Base-by-base conservation (phyloP, 2,888 invertebrate genomes). In the Sceliomorpha sp. region DNA sequence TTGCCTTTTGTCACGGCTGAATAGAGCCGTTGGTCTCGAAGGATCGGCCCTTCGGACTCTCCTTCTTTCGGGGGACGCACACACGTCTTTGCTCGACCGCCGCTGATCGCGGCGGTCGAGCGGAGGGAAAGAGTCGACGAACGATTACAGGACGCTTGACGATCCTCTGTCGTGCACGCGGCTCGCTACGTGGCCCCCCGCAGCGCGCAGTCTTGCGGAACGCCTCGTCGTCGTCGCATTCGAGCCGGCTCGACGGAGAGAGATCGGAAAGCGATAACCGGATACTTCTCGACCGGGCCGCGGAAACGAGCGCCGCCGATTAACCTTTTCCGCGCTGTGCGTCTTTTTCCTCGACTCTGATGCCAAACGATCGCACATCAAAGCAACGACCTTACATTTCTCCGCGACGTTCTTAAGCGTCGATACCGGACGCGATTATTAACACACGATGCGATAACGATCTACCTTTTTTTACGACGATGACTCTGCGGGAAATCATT, bases 1-100 rank as follows among this genome's bases (percentile, higher is more conserved):
- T 83, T 84, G 83, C 82, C 82, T 82, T 81, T 82, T 83, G 82
- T 84, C 75, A 81, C 80, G 80, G 76, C 50, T 78, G 77, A 82
- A 83, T 81, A 72, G 77, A 59, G 5, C 20, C 32, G 31, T 12
- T 17, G 40, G 68, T 62, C 68, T 62, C 62, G 60, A 27, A 69
- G 62, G 51, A 60, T 44, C 48, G 48, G 64, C 32, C 50, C 59
- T 40, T 2, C 50, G 36, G 15, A 27, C 47, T 10, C 27, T n/a
- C 17, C 56, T 20, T 50, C 50, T 56, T 68, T 68, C 36, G 10
- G 44, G 56, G 68, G n/a, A n/a, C n/a, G n/a, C n/a, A n/a, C n/a
- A 62, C 56, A 62, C 60, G 56, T 2, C 31, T 63, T n/a, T n/a
- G n/a, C n/a, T n/a, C n/a, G n/a, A n/a, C n/a, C n/a, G n/a, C n/a